Base-by-base conservation (phyloP, 2,113 vertebrate genomes). In the Cervus canadensis region DNA sequence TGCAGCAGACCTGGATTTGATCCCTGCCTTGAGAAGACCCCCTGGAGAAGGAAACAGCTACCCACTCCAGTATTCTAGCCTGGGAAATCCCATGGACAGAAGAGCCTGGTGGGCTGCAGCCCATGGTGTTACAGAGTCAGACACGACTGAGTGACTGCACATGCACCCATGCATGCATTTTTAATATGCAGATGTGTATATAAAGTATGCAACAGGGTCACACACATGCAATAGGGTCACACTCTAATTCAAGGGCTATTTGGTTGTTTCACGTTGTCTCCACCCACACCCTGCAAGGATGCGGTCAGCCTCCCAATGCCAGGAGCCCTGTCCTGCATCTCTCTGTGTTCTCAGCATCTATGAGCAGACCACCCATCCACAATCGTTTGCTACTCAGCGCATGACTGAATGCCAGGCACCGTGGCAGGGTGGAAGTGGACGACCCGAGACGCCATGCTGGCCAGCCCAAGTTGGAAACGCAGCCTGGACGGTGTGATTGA, bases 131-230 rank as follows among this genome's bases (percentile, higher is more conserved):
- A 25, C 71, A 43, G 71, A 76, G 36, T 4, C 12, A 40, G 71
- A 43, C 36, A 13, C 0, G 5, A 11, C 21, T 25, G 36, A 40
- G 67, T 6, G 36, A 74, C 36, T 3, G 23, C 25, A 3, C 23
- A 1, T 2, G 12, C 71, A 25, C 71, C 14, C 36, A 2, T 0
- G 12, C 2, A 0, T 2, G 23, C 36, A 50, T 64, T 40, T 71
- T 62, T 15, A 28, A 36, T 3, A 2, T 6, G 16, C 36, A 11
- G 10, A 4, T 6, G 30, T 54, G 3, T 16, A 7, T 50, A 30
- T 16, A 25, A 48, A n/a, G 48, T 19, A 4, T 4, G 13, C 4
- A 6, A 14, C 2, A 67, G 28, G 28, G 28, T 1, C 60, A 23
- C 5, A 64, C 25, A 60, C 12, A 52, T 13, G 16, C 48, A 40